A percentile compares a stretch with the other conserved stretches of the same genome.
phyloP scores from a whole-genome alignment of 2,113 vertebrate genomes.

The Kobus ellipsiprymnus region DNA sequence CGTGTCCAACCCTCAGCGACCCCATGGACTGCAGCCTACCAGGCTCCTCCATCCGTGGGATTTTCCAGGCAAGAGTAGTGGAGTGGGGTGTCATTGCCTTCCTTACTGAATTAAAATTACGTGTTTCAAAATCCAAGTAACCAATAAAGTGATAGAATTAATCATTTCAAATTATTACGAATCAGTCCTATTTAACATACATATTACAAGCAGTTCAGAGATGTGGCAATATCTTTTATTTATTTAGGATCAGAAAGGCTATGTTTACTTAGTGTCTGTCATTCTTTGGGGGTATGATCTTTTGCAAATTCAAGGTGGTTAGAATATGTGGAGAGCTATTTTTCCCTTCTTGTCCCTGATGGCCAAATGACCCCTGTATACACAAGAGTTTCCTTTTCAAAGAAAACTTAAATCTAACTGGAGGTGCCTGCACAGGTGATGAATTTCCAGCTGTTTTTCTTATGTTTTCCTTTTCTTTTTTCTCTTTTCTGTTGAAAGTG shows the following conservation, averaged over 20 bases:
- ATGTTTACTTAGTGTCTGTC: background rate
- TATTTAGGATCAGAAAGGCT: background rate
- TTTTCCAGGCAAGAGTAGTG: no score
- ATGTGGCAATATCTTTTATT: background rate
- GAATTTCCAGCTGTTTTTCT: background rate
- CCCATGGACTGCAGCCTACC: no score
- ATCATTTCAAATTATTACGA: background rate
- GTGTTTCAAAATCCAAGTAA: background rate
- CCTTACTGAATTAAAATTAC: background rate
- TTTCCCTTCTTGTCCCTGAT: background rate
- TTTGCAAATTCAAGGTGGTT: background rate
- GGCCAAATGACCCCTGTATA: background rate
- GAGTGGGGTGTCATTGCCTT: no score
- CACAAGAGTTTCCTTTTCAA: background rate
- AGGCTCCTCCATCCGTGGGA: no score
- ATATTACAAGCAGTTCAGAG: background rate
- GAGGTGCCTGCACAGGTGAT: fast-evolving
- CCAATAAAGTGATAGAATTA: background rate
- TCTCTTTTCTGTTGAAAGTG: background rate
- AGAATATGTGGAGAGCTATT: background rate
- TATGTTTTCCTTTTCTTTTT: background rate
- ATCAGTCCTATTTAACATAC: background rate
- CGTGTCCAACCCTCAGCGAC: no score
- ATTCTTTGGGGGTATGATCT: background rate
- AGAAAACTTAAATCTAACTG: background rate